phyloP scores from a whole-genome alignment of 2,888 invertebrate genomes.

The Dexiosoma caninum region DNA sequence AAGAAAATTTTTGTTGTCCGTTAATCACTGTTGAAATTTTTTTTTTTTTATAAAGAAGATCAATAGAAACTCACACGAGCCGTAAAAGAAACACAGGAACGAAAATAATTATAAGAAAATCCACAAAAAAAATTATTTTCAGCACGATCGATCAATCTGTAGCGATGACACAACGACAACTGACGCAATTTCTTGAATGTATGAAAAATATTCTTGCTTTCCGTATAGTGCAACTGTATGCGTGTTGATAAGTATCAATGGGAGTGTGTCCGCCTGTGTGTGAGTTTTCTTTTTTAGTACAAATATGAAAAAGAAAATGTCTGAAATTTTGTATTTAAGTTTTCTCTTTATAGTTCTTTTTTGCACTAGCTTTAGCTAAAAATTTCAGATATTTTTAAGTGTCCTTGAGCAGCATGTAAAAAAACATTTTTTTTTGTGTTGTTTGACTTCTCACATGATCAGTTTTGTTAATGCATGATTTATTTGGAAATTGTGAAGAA shows the following conservation, averaged over 20 bases:
- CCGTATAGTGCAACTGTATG: neutral
- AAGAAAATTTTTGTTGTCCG: neutral
- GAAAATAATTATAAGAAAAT: conserved; percentile 14
- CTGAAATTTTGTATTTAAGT: conserved; percentile 3
- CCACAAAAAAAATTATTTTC: conserved; percentile 19
- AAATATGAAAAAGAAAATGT: conserved; percentile 35
- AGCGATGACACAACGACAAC: conserved; percentile 62
- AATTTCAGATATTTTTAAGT: conserved; percentile 74
- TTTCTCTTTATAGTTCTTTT: neutral
- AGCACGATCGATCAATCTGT: conserved; percentile 48
- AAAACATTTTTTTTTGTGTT: neutral
- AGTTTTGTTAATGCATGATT: conserved; percentile 4
- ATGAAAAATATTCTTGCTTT: conserved; percentile 35
- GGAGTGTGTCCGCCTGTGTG: neutral
- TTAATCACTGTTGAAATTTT: conserved; percentile 14
- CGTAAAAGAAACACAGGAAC: conserved; percentile 17
- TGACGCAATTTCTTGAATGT: conserved; percentile 60
- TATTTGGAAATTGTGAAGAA: neutral
- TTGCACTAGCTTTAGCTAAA: conserved; percentile 69
- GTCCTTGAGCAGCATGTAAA: conserved; percentile 72
- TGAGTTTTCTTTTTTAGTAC: neutral
- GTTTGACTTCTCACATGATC: neutral
- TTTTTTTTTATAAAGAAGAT: neutral
- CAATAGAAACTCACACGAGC: conserved; percentile 36
- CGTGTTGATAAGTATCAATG: neutral